phyloP scores from a whole-genome alignment of 1,140 invertebrate species.

The Battus philenor region DNA sequence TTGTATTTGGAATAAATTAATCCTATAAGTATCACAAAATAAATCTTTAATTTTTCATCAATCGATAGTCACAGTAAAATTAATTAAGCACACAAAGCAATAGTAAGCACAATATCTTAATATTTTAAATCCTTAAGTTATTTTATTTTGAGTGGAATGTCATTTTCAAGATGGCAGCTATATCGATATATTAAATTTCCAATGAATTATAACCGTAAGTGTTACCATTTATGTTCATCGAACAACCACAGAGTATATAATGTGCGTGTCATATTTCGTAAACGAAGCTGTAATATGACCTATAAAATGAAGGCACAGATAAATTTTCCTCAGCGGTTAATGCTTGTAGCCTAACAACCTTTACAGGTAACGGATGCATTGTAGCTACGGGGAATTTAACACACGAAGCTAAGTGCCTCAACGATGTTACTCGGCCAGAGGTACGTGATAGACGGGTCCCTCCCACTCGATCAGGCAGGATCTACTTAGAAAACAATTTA shows the following conservation, averaged over 20 bases:
- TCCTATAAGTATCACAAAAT: no score
- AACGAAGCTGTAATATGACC: constrained; percentile 24
- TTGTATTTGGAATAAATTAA: no score
- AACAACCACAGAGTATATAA: constrained; percentile 25
- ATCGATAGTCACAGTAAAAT: no score
- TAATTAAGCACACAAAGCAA: no score
- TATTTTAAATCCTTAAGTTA: constrained; percentile 8
- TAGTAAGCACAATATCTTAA: no score
- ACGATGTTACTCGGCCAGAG: constrained; percentile 42
- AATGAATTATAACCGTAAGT: constrained; percentile 21
- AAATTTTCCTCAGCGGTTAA: constrained; percentile 20
- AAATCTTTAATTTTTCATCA: no score
- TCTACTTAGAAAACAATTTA: constrained; percentile 54
- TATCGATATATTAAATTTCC: constrained; percentile 23
- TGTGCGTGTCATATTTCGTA: constrained; percentile 25
- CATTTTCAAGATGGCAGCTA: constrained; percentile 7
- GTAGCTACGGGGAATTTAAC: constrained; percentile 1
- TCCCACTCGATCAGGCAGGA: constrained; percentile 40
- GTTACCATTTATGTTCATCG: constrained; percentile 23
- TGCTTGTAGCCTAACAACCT: constrained; percentile 2
- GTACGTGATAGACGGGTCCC: constrained; percentile 35
- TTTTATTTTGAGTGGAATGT: constrained; percentile 12
- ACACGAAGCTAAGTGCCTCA: constrained; percentile 15
- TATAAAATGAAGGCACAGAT: constrained; percentile 22
- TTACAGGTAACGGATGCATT: constrained; percentile 11